Conservation (phyloP, 2,797 vertebrate genomes). For the Pangasius mekongensis region DNA sequence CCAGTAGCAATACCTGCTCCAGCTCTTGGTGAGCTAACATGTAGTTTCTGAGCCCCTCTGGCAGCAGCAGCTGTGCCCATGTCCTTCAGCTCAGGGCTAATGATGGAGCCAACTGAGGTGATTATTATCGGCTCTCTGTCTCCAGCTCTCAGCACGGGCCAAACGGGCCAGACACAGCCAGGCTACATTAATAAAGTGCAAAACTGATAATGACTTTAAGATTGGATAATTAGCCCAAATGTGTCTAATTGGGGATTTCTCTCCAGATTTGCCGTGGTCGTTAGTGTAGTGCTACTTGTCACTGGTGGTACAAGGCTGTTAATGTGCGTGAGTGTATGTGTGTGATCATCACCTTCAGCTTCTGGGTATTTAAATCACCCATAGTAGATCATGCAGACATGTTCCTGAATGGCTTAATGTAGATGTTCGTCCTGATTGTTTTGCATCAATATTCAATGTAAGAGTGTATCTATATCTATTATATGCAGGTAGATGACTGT, state of each 20-base stretch:
- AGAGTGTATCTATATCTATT: not conserved
- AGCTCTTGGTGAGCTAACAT: slow-evolving; percentile 43
- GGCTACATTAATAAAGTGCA: slow-evolving; percentile 81
- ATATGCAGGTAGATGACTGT: not conserved
- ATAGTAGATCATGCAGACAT: not conserved
- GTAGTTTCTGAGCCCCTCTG: slow-evolving; percentile 48
- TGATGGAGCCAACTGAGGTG: slow-evolving; percentile 57
- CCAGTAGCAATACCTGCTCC: slow-evolving; percentile 31
- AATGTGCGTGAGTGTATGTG: slow-evolving; percentile 60
- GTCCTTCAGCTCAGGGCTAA: slow-evolving; percentile 56
- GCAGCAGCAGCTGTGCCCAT: slow-evolving; percentile 48
- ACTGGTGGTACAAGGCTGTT: slow-evolving; percentile 64
- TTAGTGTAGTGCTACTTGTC: slow-evolving; percentile 66
- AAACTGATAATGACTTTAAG: slow-evolving; percentile 83
- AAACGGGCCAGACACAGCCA: slow-evolving; percentile 68
- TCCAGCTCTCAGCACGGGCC: slow-evolving; percentile 58
- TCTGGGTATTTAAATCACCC: slow-evolving; percentile 49
- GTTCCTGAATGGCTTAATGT: not conserved
- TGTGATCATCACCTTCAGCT: slow-evolving; percentile 63
- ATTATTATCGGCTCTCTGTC: slow-evolving; percentile 59
- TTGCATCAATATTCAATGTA: slow-evolving; percentile 20
- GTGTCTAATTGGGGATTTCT: slow-evolving; percentile 77
- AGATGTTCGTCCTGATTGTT: not conserved
- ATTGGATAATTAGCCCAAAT: slow-evolving; percentile 83
- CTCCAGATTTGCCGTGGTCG: slow-evolving; percentile 68